Percentiles rank a stretch among this genome's conserved stretches.
phyloP scores from a whole-genome alignment of 2,888 invertebrate genomes.

The Laspeyria flexula region DNA sequence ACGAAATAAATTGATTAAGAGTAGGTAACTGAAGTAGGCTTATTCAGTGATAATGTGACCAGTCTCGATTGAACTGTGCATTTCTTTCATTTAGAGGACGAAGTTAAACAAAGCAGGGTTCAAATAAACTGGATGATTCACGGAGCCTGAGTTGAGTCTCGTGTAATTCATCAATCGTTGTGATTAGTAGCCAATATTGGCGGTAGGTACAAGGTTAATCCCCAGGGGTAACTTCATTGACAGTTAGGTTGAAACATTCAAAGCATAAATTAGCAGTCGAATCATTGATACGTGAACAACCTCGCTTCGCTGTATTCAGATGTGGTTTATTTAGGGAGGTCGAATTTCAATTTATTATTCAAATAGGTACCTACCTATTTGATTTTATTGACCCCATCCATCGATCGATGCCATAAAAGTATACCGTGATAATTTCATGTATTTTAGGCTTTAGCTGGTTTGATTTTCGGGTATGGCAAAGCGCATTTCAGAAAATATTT shows the following conservation, averaged over 20 bases:
- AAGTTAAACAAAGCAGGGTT: not conserved
- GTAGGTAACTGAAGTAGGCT: slow-evolving; percentile 12
- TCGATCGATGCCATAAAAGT: too few species aligned
- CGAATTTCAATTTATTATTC: too few species aligned
- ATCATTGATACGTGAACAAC: too few species aligned
- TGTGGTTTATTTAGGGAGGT: too few species aligned
- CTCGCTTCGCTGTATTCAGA: too few species aligned
- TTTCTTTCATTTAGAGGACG: not conserved
- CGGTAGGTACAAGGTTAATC: slow-evolving; percentile 15
- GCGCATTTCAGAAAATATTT: too few species aligned
- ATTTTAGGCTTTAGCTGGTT: too few species aligned
- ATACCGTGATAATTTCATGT: too few species aligned
- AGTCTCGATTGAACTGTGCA: not conserved
- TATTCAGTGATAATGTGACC: slow-evolving; percentile 4
- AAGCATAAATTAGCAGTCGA: not conserved
- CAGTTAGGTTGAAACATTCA: not conserved
- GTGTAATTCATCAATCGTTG: slow-evolving; percentile 33
- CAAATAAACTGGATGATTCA: not conserved
- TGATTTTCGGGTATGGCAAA: too few species aligned
- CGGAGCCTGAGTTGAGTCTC: slow-evolving; percentile 3
- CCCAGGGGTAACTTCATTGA: slow-evolving; percentile 5
- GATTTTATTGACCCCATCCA: too few species aligned
- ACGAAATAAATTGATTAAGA: slow-evolving; percentile 23
- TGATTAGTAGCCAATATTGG: slow-evolving; percentile 29
- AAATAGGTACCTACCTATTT: too few species aligned